These are phyloP conservation scores for Platycnemis pennipes DNA, from an alignment of 2,888 invertebrate species.

Conservation along the genomic window DNA sequence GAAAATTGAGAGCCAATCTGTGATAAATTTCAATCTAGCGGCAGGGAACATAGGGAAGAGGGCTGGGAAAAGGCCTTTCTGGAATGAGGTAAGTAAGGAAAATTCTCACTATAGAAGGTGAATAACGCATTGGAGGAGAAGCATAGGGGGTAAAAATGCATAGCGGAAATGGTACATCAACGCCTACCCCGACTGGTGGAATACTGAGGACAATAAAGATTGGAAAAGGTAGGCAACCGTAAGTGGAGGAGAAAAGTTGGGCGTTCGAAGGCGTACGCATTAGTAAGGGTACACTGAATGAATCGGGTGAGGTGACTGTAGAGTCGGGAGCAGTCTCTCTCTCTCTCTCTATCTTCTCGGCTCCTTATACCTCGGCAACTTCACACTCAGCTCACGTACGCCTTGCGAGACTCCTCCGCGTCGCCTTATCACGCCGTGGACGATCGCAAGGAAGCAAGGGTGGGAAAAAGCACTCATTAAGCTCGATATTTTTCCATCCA, in stretches of 20 bases:
- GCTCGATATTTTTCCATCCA: background rate
- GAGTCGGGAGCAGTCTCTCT: background rate
- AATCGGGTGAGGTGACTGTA: background rate
- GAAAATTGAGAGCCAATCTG: too few species aligned
- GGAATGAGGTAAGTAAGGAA: too few species aligned
- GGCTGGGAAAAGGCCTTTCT: too few species aligned
- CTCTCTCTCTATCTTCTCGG: background rate
- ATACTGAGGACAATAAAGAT: too few species aligned
- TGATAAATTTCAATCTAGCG: too few species aligned
- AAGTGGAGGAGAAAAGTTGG: background rate
- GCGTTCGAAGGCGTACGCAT: background rate
- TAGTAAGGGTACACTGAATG: background rate
- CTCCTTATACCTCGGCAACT: too few species aligned
- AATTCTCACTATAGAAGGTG: too few species aligned
- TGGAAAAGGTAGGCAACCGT: background rate
- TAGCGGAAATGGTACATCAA: too few species aligned
- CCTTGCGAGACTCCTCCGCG: background rate
- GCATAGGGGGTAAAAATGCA: too few species aligned
- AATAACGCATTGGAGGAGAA: too few species aligned
- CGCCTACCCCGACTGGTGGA: too few species aligned
- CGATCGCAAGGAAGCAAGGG: background rate
- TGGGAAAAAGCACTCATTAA: background rate
- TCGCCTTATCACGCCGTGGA: background rate
- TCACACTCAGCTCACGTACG: constrained; percentile 21
- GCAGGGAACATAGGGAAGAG: too few species aligned